Conservation (phyloP, 2,888 invertebrate genomes). For the Strigamia crassipes region DNA sequence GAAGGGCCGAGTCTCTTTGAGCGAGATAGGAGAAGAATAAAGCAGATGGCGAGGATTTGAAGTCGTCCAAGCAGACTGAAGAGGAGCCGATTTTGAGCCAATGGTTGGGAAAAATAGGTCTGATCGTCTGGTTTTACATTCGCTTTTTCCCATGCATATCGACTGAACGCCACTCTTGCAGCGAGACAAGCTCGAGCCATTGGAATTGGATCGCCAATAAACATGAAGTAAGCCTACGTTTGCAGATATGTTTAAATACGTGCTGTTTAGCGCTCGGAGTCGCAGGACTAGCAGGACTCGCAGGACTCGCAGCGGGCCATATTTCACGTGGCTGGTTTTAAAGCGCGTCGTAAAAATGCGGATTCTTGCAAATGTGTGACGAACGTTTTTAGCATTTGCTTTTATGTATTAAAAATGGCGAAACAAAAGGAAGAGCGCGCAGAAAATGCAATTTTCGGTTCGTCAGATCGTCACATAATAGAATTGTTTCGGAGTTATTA, state of each 20-base stretch:
- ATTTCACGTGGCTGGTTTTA: background rate
- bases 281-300: too few species aligned
- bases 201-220: background rate
- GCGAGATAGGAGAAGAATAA: background rate
- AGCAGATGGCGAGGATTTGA: constrained; percentile 3
- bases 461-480: too few species aligned
- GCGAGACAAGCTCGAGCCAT: background rate
- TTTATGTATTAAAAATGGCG: background rate
- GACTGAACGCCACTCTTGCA: background rate
- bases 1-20: background rate
- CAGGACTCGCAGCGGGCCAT: background rate
- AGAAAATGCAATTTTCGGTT: too few species aligned
- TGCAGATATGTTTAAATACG: background rate
- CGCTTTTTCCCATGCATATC: constrained; percentile 13
- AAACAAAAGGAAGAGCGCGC: too few species aligned
- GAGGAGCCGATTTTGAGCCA: constrained; percentile 21
- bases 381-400: background rate
- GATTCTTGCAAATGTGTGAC: background rate
- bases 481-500: background rate
- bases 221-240: constrained; percentile 4
- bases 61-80: constrained; percentile 13
- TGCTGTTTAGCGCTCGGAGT: background rate
- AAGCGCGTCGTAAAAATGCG: background rate
- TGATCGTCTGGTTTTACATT: constrained; percentile 16
- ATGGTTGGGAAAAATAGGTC: constrained; percentile 9